Base-by-base conservation (phyloP, 2,797 vertebrate species). In the Sebastes oblongus region DNA sequence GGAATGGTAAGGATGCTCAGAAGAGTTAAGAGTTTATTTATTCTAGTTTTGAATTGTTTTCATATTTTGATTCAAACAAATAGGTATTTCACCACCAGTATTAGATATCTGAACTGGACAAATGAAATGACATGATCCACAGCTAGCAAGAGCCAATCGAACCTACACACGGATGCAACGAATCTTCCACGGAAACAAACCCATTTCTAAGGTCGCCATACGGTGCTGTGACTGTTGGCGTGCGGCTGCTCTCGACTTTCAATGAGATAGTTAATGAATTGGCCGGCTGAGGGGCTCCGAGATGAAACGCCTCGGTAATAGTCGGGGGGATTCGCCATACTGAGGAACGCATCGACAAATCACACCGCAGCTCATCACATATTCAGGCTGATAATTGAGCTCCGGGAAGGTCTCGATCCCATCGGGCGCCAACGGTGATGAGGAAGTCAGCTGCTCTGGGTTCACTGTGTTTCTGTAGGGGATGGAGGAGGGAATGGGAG, bases 211-310 rank as follows among this genome's bases (percentile, higher is more conserved):
- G 82, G 82, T 84, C 29, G 25, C 77, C 89, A 86, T 86, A 86
- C 74, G 85, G 83, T 4, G 79, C 80, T 8, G 77, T 2, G 85
- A 78, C 85, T 80, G 82, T 46, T 61, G 75, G 73, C 77, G 46
- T 16, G 67, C 42, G 0, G 67, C 70, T 62, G 79, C 83, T 88
- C 80, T 78, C 8, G 88, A 86, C 90, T 93, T 86, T 81, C 87
- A 91, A 93, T 88, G 89, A 93, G 89, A 56, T 3, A 66, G 78
- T 80, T 90, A 89, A 92, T 92, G 86, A 93, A 90, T 75, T 62
- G 86, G 72, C 75, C 52, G 39, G 61, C 77, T 20, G 82, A 76
- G 81, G 70, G 84, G 72, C 70, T 4, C 24, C 2, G 50, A 72
- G 84, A 83, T 85, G 83, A 85, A 84, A 69, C 52, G 75, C 66